Evolutionary conservation across 2,797 vertebrate genomes (phyloP), one percentile per base, ranked within the genome.

Genomic region (Siniperca obscura): DNA sequence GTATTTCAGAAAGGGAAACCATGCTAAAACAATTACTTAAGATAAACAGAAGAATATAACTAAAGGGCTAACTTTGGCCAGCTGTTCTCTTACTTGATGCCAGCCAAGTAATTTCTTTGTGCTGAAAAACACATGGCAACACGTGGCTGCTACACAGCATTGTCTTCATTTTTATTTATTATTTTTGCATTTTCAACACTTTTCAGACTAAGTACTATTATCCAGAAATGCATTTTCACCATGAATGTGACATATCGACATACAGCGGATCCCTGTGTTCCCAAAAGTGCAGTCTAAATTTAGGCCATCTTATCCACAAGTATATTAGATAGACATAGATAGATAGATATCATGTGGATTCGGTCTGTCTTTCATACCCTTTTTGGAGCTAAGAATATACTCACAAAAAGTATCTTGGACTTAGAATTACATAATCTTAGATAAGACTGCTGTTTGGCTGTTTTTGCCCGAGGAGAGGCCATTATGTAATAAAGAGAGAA

Each of bases 401-500:
- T 80, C 72, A 83, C 79, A 72, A 56, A 80, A 82, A 71, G 66
- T 27, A 83, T 66, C 57, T 68, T 42, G 30, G 76, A 75, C 81
- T 93, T 86, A 84, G 77, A 84, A 85, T 92, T 83, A 91, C 86
- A 91, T 90, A 90, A 92, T 87, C 67, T 80, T 25, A 85, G 90
- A 93, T 94, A 87, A 91, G 85, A 84, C 86, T 91, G 57, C 74
- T 76, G 71, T 89, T 90, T 80, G 82, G 80, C 79, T 73, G 74
- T 57, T 83, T 9, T 70, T 64, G 80, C 62, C 67, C 3, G 2
- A 17, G 60, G 74, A 90, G 76, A 82, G 80, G 78, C 86, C 74
- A 86, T 94, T 91, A 92, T 88, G 81, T 90, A 92, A 93, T 90
- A 91, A 87, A 89, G 80, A 84, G 83, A 81, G 70, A 75, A 78